A percentile compares a stretch with the other conserved stretches of the same genome.
Conservation (phyloP, 2,797 vertebrate genomes). For the Melanogrammus aeglefinus region DNA sequence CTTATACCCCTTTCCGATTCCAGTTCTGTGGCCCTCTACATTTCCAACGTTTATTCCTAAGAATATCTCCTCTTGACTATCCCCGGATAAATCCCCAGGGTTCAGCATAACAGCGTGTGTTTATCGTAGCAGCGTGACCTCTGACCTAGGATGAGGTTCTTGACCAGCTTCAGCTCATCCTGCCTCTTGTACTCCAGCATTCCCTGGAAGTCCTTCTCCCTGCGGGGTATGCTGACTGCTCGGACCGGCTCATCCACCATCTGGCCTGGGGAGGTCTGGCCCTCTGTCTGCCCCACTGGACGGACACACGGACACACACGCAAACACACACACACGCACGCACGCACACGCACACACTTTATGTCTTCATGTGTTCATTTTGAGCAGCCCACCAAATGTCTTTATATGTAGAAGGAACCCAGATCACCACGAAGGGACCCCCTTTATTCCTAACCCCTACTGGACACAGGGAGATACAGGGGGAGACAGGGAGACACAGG, state of each 20-base stretch:
- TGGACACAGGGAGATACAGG: background rate
- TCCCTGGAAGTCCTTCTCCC: constrained; percentile 98
- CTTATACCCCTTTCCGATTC: too few species aligned
- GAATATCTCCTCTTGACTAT: background rate
- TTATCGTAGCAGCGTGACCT: background rate
- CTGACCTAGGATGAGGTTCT: constrained; percentile 95
- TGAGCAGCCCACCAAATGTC: background rate
- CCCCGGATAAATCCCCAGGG: background rate
- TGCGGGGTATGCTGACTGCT: constrained; percentile 93
- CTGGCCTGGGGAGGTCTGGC: constrained; percentile 90
- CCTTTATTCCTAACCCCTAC: background rate
- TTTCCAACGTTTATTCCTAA: background rate
- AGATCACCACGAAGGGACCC: too few species aligned
- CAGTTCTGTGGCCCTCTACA: too few species aligned
- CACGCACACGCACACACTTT: too few species aligned
- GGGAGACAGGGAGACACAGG: too few species aligned
- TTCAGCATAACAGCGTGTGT: background rate
- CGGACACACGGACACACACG: constrained; percentile 13
- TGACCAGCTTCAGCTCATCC: constrained; percentile 93
- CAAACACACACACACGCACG: too few species aligned
- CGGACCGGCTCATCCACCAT: constrained; percentile 92
- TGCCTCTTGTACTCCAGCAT: constrained; percentile 99
- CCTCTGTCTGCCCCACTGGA: constrained; percentile 85
- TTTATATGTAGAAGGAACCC: too few species aligned
- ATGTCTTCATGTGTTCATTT: background rate